Evolutionary conservation across 2,113 vertebrate species (phyloP).

Genomic region (Clupea harengus): DNA sequence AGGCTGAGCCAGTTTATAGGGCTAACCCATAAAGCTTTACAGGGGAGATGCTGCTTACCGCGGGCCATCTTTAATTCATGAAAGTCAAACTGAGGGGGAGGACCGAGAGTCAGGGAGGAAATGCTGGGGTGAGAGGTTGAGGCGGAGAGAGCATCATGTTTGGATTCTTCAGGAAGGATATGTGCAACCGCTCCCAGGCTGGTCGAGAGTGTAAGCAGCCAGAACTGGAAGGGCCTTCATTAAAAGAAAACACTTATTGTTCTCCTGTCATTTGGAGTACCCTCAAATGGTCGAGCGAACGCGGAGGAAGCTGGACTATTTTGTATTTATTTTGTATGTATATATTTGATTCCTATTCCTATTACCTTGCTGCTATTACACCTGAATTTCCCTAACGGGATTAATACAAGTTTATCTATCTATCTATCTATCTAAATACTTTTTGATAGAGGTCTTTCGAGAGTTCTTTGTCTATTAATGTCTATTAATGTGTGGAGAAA

Average conservation of each 20-base stretch:
- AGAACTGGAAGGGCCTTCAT: background rate
- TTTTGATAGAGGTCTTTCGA: too few species aligned
- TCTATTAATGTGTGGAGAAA: background rate
- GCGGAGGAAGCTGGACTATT: too few species aligned
- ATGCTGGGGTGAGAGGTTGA: background rate
- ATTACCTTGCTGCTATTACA: too few species aligned
- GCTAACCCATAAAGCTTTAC: conserved; percentile 33
- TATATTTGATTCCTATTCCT: too few species aligned
- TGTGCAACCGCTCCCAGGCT: background rate
- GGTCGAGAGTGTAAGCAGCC: background rate
- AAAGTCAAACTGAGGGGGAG: conserved; percentile 43
- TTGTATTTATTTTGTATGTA: too few species aligned
- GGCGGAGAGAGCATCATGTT: background rate
- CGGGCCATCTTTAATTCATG: conserved; percentile 50
- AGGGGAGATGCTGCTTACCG: conserved; percentile 12
- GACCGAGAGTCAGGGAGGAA: background rate
- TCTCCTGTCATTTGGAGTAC: background rate
- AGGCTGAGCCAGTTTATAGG: conserved; percentile 31
- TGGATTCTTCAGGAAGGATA: background rate
- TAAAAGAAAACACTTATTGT: background rate
- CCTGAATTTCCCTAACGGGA: too few species aligned
- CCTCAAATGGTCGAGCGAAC: background rate
- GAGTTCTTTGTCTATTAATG: too few species aligned
- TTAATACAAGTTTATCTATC: too few species aligned
- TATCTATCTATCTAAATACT: too few species aligned